These are phyloP conservation scores for Chamaetylas fuelleborni DNA, from an alignment of 2,113 vertebrate genomes.

Conservation along the genomic window DNA sequence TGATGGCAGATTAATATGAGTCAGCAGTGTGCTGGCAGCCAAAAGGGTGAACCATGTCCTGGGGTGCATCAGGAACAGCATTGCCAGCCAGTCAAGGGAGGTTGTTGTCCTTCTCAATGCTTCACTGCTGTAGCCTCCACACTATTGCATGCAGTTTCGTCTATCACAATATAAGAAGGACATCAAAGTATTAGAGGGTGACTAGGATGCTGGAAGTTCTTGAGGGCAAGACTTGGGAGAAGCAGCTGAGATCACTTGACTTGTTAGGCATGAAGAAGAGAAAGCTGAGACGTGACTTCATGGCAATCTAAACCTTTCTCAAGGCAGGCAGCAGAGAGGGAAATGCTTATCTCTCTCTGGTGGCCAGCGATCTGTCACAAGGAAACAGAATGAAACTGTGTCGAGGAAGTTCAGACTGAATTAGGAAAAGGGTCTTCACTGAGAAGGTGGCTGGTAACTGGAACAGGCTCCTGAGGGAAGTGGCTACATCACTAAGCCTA, in stretches of 20 bases:
- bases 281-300: neutral
- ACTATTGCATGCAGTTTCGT: neutral
- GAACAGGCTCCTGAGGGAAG: neutral
- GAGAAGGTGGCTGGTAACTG: neutral
- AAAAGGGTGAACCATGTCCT: accelerated
- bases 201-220: neutral
- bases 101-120: neutral
- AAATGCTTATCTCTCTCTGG: neutral
- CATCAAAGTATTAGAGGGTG: neutral
- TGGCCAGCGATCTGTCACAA: accelerated
- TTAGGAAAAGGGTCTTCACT: neutral
- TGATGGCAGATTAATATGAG: neutral
- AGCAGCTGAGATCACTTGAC: neutral
- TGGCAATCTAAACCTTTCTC: neutral
- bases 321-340: neutral
- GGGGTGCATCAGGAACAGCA: neutral
- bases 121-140: neutral
- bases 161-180: neutral
- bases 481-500: neutral
- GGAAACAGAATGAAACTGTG: neutral
- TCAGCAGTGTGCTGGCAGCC: neutral
- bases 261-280: neutral
- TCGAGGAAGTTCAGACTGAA: neutral
- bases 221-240: neutral
- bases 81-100: too few species aligned